Evolutionary conservation across 2,888 invertebrate genomes (phyloP), one percentile per base, ranked within the genome.

Genomic region (Busseola fusca): DNA sequence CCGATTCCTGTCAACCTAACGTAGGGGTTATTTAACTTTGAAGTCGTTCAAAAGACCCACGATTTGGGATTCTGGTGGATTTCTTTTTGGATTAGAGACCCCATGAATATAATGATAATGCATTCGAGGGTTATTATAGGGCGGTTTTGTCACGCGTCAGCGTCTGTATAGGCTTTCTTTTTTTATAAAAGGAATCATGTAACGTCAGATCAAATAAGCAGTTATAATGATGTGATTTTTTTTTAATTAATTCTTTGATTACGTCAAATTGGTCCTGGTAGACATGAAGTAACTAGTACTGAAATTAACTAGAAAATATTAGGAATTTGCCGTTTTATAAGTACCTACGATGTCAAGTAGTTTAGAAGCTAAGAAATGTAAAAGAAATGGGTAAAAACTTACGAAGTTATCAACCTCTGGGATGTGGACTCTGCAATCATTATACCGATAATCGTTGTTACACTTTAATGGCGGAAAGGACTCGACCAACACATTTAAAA

Each of bases 61-160:
- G 93, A 93, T 94, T 93, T 91, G 88, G 92, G 94, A 94, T 94
- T 94, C 92, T 93, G 94, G 92, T 93, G 94, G 93, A 94, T 95
- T 95, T 94, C 94, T 95, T 95, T 95, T 95, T 86, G 94, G 95
- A 95, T 95, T 95, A 95, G 93, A 93, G 93, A 88, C 93, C 94
- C 93, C 92, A 92, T 95, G 95, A 94, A 94, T 95, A 93, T 95
- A 95, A 95, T 95, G 95, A 95, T 95, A 95, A 94, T 95, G 92
- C 90, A 89, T 90, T 87, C 76, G 89, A 84, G 91, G 90, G 91
- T 89, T 91, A 91, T 93, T 93, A 90, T 88, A 83, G 83, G 84
- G 87, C 87, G 91, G 92, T 92, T 92, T 90, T 88, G 92, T 91
- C 92, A 90, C 93, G 91, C 90, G 91, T 87, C 87, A 87, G 87